Conservation (phyloP, 2,113 vertebrate species). For the Lasiurus cinereus region DNA sequence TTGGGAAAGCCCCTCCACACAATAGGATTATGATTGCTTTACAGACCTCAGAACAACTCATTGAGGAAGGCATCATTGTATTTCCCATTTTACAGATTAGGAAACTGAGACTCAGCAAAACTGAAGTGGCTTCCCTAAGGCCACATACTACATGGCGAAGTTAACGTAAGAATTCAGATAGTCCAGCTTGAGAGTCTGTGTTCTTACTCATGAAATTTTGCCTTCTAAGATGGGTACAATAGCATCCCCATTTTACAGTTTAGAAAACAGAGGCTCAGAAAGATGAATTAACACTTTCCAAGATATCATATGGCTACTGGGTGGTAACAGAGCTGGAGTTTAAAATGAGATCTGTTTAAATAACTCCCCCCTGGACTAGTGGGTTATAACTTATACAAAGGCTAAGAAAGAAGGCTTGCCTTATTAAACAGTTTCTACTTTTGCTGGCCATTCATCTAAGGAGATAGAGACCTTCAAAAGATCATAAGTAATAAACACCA, state of each 20-base stretch:
- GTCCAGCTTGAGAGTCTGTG: neutral
- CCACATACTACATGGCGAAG: neutral
- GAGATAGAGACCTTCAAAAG: neutral
- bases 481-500: neutral
- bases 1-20: neutral
- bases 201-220: neutral
- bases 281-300: neutral
- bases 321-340: conserved; percentile 4
- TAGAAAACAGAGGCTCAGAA: conserved; percentile 12
- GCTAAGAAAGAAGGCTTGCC: neutral
- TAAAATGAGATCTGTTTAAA: conserved; percentile 51
- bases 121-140: neutral
- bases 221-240: neutral
- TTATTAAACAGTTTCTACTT: conserved; percentile 26
- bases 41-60: neutral
- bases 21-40: neutral
- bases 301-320: neutral
- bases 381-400: neutral
- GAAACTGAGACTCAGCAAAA: conserved; percentile 37
- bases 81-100: neutral
- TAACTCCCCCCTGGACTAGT: neutral
- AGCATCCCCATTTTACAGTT: conserved; percentile 53
- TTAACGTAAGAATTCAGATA: neutral
- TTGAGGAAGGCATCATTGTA: neutral
- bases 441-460: neutral